Conservation (phyloP, 2,113 vertebrate species). For the Cryptotis parvus region DNA sequence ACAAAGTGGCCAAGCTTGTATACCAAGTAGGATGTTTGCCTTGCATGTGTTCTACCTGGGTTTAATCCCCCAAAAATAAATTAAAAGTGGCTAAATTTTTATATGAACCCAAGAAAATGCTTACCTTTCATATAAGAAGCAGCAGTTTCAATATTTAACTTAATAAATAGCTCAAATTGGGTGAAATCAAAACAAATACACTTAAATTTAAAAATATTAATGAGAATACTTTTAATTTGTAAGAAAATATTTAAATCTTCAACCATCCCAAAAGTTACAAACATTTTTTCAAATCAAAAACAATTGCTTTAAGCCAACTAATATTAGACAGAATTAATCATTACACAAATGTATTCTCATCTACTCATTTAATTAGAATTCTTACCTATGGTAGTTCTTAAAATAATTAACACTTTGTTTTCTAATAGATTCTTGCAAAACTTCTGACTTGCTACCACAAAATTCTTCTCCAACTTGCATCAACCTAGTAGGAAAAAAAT, state of each 20-base stretch:
- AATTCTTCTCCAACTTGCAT: slow-evolving; percentile 99
- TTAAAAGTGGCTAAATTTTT: neutral
- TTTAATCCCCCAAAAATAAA: no score
- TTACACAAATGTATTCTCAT: slow-evolving; percentile 4
- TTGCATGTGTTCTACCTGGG: no score
- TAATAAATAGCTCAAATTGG: neutral
- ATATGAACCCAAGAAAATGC: neutral
- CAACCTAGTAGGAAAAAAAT: slow-evolving; percentile 87
- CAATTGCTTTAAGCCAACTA: slow-evolving; percentile 53
- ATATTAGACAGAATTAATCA: neutral
- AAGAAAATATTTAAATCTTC: neutral
- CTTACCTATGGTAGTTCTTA: slow-evolving; percentile 98
- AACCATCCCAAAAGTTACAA: neutral
- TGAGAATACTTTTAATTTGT: neutral
- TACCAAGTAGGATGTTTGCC: no score
- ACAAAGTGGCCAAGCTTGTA: no score
- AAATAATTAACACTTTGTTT: slow-evolving; percentile 99
- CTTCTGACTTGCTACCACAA: slow-evolving; percentile 97
- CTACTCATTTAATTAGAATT: neutral
- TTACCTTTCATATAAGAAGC: slow-evolving; percentile 17
- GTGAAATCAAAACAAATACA: slow-evolving; percentile 3
- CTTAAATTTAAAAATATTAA: slow-evolving; percentile 39
- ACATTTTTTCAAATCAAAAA: slow-evolving; percentile 47
- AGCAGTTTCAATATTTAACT: neutral
- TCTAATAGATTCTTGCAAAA: slow-evolving; percentile 98